Conservation (phyloP, 2,797 vertebrate genomes). For the Peromyscus attwateri region DNA sequence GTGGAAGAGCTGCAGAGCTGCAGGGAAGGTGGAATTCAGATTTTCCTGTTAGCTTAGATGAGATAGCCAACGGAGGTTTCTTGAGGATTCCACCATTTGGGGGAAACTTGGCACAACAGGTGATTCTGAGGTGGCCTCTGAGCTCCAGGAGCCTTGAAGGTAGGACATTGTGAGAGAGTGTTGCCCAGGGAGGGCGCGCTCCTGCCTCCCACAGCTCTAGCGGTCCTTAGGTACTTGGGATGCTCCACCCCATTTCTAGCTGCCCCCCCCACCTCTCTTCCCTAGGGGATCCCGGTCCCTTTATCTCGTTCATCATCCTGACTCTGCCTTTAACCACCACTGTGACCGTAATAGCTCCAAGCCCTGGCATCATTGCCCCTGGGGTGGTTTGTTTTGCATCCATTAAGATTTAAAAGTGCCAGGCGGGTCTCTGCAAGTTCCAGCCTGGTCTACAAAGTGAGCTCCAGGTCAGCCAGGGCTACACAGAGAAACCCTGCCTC, state of each 20-base stretch:
- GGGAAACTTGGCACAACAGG: not conserved
- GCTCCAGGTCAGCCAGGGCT: not conserved
- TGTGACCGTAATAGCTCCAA: not conserved
- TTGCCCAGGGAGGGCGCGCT: not conserved
- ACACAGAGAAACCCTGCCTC: not conserved
- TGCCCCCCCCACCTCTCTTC: not conserved
- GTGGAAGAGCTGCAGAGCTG: not conserved
- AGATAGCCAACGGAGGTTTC: not conserved
- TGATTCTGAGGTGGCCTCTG: not conserved
- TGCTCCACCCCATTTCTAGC: too few relatives aligned
- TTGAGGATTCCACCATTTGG: not conserved
- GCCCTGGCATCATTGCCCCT: not conserved
- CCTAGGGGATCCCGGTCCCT: not conserved
- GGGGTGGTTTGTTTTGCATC: not conserved
- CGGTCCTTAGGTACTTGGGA: not conserved
- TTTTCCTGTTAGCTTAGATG: not conserved
- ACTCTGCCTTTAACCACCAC: too few relatives aligned
- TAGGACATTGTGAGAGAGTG: not conserved
- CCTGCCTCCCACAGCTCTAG: not conserved
- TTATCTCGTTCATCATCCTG: not conserved
- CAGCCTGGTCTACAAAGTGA: not conserved
- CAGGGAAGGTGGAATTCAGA: not conserved
- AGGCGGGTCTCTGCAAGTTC: not conserved
- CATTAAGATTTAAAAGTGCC: not conserved
- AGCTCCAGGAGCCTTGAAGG: not conserved